Percentiles rank a stretch among this genome's conserved stretches.
phyloP scores from a whole-genome alignment of 1,140 invertebrate genomes.

The Muscidifurax raptorellus region DNA sequence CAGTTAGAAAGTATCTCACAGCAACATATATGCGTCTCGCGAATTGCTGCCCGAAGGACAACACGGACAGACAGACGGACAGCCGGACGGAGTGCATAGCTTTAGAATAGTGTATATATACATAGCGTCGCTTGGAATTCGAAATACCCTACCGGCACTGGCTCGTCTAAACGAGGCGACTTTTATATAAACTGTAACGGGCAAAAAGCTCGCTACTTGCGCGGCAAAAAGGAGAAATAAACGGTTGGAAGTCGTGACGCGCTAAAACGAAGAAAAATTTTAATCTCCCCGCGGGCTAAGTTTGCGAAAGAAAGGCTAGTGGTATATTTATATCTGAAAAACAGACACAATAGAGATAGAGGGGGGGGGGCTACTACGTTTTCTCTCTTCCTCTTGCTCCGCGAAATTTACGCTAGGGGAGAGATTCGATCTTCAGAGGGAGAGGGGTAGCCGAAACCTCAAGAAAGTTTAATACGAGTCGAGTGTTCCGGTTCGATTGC shows the following conservation, averaged over 20 bases:
- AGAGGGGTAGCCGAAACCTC: not conserved
- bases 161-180: not conserved
- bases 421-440: not conserved
- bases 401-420: not conserved
- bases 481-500: conserved; percentile 46
- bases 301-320: conserved; percentile 17
- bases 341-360: not conserved
- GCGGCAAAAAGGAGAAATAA: conserved; percentile 10
- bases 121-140: not conserved
- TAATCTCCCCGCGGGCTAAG: conserved; percentile 29
- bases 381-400: not conserved
- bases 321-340: not conserved
- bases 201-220: not conserved
- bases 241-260: conserved; percentile 1
- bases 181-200: conserved; percentile 29
- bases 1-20: no score
- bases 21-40: no score
- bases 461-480: conserved; percentile 46
- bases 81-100: not conserved
- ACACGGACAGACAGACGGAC: not conserved
- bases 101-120: not conserved
- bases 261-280: conserved; percentile 40
- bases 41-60: not conserved
- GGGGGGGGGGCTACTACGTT: not conserved
- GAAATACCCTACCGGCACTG: not conserved